These are phyloP conservation scores for Metopolophium dirhodum DNA, from an alignment of 1,140 invertebrate genomes.

Conservation along the genomic window DNA sequence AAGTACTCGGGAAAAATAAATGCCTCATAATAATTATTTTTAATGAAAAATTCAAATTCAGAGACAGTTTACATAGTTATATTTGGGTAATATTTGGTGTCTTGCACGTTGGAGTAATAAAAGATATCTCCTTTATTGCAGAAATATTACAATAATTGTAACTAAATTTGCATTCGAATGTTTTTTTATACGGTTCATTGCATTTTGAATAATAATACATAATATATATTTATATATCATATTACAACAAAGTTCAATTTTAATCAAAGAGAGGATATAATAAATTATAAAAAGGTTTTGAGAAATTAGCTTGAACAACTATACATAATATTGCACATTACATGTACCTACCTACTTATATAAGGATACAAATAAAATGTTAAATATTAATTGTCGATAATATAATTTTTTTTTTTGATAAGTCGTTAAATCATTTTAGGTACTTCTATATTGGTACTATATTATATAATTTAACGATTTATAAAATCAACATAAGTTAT, in stretches of 20 bases:
- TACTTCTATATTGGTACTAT: too few species aligned
- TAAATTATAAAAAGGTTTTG: neutral
- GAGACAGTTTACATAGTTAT: neutral
- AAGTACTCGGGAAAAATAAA: neutral
- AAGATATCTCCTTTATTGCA: neutral
- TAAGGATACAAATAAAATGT: neutral
- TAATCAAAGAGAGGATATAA: neutral
- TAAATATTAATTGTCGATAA: neutral
- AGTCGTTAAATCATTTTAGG: too few species aligned
- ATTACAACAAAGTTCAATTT: neutral
- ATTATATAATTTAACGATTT: too few species aligned
- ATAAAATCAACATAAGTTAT: too few species aligned
- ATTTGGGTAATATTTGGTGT: neutral
- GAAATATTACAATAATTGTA: neutral
- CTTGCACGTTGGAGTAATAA: neutral
- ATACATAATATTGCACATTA: neutral
- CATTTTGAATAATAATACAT: neutral
- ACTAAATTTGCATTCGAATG: neutral
- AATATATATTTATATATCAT: neutral
- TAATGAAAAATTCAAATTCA: slow-evolving; percentile 7
- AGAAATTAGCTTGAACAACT: neutral
- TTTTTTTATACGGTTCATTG: neutral
- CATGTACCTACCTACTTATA: neutral
- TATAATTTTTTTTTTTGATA: neutral
- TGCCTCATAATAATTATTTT: neutral